Base-by-base conservation (phyloP, 2,888 invertebrate genomes). In the Axea sp. region DNA sequence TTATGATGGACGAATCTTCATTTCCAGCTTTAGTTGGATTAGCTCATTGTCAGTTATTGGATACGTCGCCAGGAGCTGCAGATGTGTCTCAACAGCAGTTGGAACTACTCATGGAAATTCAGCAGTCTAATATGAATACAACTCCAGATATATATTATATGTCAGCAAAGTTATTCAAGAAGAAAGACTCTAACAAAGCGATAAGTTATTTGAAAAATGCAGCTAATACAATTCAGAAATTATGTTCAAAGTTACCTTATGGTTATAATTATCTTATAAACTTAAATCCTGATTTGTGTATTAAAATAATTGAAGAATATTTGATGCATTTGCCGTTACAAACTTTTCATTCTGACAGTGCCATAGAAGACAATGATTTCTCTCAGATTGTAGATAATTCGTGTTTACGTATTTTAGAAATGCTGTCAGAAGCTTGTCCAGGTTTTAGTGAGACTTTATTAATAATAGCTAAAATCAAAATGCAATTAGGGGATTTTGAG, bases 221-320 rank as follows among this genome's bases (percentile, higher is more conserved):
- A 4, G 80, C 47, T 88, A 90, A 69, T 90, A 92, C 45, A n/a
- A 90, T 91, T 76, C 85, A 91, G 14, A 87, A 89, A 57, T 85
- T 84, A 28, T 82, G 90, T 0, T 88, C 90, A 77, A 89, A 89
- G 0, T 86, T 92, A 69, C 91, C 93, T 0, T 95, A 93, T 82
- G 95, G 96, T 9, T 89, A 93, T 14, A 89, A 91, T 3, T 96
- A 96, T 86, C 90, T 96, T 33, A 90, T 90, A 71, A 88, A 90
- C 43, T 89, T 98, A 41, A 95, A 98, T 88, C 95, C 97, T 0
- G 95, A 96, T 87, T 94, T 98, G 82, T 89, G 97, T 57, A 85
- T 97, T 7, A 92, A 94, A 78, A 90, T 97, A 7, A 92, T 93
- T 45, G 91, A 92, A 67, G 94, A 95, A 81, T 93, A 94, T 82